Evolutionary conservation across 1,140 invertebrate species (phyloP).

Genomic region (Gonioctena quinquepunctata): DNA sequence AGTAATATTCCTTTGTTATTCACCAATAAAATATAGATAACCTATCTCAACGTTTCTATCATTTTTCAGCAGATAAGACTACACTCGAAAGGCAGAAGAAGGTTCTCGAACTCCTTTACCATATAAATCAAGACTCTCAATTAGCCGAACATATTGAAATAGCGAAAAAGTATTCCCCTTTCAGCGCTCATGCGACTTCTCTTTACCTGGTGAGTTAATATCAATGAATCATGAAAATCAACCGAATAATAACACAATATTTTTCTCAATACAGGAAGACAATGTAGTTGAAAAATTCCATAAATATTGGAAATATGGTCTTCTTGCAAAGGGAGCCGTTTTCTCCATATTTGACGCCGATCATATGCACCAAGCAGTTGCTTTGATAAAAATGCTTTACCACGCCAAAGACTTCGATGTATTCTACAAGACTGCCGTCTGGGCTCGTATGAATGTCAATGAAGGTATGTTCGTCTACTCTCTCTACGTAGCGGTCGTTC

Average conservation of each 20-base stretch:
- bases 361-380: slow-evolving; percentile 61
- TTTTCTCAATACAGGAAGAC: slow-evolving; percentile 53
- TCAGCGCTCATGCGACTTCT: slow-evolving; percentile 58
- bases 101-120: slow-evolving; percentile 64
- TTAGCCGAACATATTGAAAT: slow-evolving; percentile 58
- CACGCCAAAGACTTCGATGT: slow-evolving; percentile 67
- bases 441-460: slow-evolving; percentile 67
- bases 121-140: slow-evolving; percentile 62
- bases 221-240: no score
- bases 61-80: slow-evolving; percentile 46
- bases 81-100: slow-evolving; percentile 63
- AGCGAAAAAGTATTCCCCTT: slow-evolving; percentile 60
- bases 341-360: slow-evolving; percentile 58
- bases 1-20: no score
- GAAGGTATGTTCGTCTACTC: slow-evolving; percentile 67
- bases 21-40: no score
- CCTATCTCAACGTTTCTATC: no score
- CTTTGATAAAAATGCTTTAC: slow-evolving; percentile 64
- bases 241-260: no score
- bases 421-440: slow-evolving; percentile 68
- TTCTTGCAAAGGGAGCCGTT: slow-evolving; percentile 52
- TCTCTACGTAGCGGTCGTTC: slow-evolving; percentile 63
- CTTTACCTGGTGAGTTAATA: slow-evolving; percentile 57
- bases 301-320: slow-evolving; percentile 47
- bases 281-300: slow-evolving; percentile 59